Percentiles rank a stretch among this genome's conserved stretches.
Evolutionary conservation across 2,113 vertebrate genomes (phyloP).

Genomic region (Natator depressus): DNA sequence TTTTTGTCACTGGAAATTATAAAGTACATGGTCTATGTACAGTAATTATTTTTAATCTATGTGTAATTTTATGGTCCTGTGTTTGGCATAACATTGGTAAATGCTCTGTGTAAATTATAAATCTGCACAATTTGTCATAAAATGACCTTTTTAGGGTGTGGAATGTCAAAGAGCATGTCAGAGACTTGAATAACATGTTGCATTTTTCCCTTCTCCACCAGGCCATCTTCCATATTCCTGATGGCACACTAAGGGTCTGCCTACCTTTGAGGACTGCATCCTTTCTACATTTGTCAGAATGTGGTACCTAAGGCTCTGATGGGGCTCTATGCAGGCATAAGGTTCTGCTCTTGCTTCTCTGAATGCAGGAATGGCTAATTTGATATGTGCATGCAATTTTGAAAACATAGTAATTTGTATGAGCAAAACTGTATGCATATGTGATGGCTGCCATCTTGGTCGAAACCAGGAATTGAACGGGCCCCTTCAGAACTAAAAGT

Average conservation of each 20-base stretch:
- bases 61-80: not conserved
- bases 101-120: conserved; percentile 3
- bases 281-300: not conserved
- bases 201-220: not conserved
- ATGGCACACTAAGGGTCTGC: not conserved
- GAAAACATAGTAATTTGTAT: accelerated
- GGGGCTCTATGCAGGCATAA: not conserved
- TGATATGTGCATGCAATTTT: not conserved
- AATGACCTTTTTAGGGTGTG: not conserved
- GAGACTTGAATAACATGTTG: not conserved
- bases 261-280: not conserved
- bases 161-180: not conserved
- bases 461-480: not conserved
- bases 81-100: conserved; percentile 9
- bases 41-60: not conserved
- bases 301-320: not conserved
- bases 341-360: accelerated
- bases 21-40: not conserved
- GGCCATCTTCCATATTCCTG: not conserved
- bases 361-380: accelerated
- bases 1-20: conserved; percentile 3
- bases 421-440: not conserved
- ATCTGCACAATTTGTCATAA: not conserved
- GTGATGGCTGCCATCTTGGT: accelerated
- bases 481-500: not conserved